Evolutionary conservation across 2,797 vertebrate species (phyloP), one percentile per base, ranked within the genome.

Genomic region (Lophotriccus pileatus): DNA sequence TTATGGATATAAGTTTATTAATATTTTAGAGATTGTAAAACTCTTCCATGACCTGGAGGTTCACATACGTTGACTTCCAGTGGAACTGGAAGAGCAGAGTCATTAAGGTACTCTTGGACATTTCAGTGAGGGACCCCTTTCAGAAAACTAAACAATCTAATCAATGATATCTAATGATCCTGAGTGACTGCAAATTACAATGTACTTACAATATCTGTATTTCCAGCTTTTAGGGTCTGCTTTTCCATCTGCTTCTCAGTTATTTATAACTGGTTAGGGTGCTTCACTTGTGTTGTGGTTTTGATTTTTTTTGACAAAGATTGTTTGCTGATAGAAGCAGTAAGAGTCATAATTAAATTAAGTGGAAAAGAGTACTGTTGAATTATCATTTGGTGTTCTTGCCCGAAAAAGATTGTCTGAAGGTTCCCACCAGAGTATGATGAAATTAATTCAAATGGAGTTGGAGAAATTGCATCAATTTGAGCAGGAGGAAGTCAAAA

Each of bases 281-380:
- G 43, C 83, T 90, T 74, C 0, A 5, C 36, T 68, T 66, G 4
- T 8, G 7, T 4, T 19, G 19, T 43, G 3, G 4, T 12, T 4
- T 20, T n/a, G n/a, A n/a, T n/a, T 39, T 92, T 63, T 79, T 74
- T 41, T 6, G 81, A 32, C 28, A 62, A 70, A 59, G 34, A 20
- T 4, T 7, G 15, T 25, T 59, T 78, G 30, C 23, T 78, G 53
- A 72, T 47, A 56, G 53, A 88, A 58, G 10, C 25, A 43, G 6
- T 58, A 62, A n/a, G 30, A 44, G 12, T 66, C 44, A 58, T 23
- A 39, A 53, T 24, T 75, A 72, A 82, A 76, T 69, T 68, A 83
- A 80, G 13, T 0, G 0, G 80, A 62, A 69, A 86, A 37, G 9
- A 32, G 9, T 59, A 52, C 6, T 0, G 0, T 25, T 50, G 73